Base-by-base conservation (phyloP, 1,140 invertebrate species). In the Rhagoletis zephyria region DNA sequence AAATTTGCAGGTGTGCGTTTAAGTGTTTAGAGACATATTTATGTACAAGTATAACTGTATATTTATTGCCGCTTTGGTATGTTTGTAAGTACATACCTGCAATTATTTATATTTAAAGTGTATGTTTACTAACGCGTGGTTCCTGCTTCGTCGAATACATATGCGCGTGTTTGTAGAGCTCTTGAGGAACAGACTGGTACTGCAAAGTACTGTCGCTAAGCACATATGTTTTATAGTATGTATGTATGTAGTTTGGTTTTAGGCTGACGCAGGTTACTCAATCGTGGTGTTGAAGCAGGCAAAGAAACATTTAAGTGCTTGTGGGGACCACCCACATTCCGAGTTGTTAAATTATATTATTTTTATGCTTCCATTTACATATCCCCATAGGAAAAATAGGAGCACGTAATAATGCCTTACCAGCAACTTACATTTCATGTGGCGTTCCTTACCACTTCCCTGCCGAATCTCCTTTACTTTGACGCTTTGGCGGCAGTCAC, bases 1-100 rank as follows among this genome's bases (percentile, higher is more conserved):
- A 51, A 81, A 81, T 51, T 81, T 51, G 67, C 48, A 81, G 74
- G 74, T 81, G 74, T 81, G 19, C 74, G 45, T 74, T 48, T 12
- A 42, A 74, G 40, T 81, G 74, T 81, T 81, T 81, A 30, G 5
- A 19, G 74, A 6, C 42, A 14, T 10, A 74, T 7, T 9, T 48
- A 74, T 42, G 40, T 7, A 45, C 4, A 6, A 30, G 64, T 30
- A 65, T 30, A 30, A 63, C 14, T 14, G 14, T 6, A 48, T 7
- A 45, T 74, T 48, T 74, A 74, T 74, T 48, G 4, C 42, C 42
- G 48, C n/a, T 48, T 74, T 30, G 30, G 30, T 30, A 14, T n/a
- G 14, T 14, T n/a, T 4, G 42, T 42, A 14, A 10, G 63, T 9
- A 12, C 30, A 2, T 1, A 19, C 7, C 4, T 63, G 60, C 1